Base-by-base conservation (phyloP, 2,797 vertebrate genomes). In the Halcyon leucocephala region DNA sequence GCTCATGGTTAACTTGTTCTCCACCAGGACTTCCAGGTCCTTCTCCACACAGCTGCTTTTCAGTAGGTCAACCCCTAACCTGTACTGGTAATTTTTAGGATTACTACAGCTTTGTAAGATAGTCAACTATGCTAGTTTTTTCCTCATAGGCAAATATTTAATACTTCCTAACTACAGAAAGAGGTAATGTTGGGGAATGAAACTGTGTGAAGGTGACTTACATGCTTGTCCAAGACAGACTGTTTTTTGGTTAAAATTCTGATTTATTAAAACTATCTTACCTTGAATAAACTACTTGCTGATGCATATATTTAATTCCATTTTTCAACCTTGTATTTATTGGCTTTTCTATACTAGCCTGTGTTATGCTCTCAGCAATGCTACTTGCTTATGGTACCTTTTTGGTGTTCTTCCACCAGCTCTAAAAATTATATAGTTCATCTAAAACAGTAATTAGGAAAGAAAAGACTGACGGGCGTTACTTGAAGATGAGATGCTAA, bases 391-490 rank as follows among this genome's bases (percentile, higher is more conserved):
- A 5, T 69, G 89, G 46, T 77, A 42, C 31, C 74, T 84, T 72
- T 93, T 85, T 90, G 84, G 69, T 91, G 55, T 93, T 81, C 58
- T 86, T 90, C 82, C 49, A 79, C 48, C 28, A 89, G 52, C 62
- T 88, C 58, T 61, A 86, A 94, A 94, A 86, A 93, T 93, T 79
- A 69, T 69, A 44, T 35, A 44, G 81, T 73, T 94, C 28, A 39
- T 87, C 66, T 81, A 70, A 79, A 94, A 86, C 13, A 10, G 42
- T 93, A 91, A 90, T 92, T 89, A 94, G 35, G 65, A 89, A 66
- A 85, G 57, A 90, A 95, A 82, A 90, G 21, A 35, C 85, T 96
- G 66, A 83, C 94, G 67, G 69, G 69, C n/a, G 26, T 86, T 93
- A 61, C 46, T 95, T 74, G 65, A 61, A 93, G 26, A 44, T 52